A percentile compares a stretch with the other conserved stretches of the same genome.
These are phyloP conservation scores for Drosophila emarginata DNA, from an alignment of 2,888 invertebrate species.

Conservation along the genomic window DNA sequence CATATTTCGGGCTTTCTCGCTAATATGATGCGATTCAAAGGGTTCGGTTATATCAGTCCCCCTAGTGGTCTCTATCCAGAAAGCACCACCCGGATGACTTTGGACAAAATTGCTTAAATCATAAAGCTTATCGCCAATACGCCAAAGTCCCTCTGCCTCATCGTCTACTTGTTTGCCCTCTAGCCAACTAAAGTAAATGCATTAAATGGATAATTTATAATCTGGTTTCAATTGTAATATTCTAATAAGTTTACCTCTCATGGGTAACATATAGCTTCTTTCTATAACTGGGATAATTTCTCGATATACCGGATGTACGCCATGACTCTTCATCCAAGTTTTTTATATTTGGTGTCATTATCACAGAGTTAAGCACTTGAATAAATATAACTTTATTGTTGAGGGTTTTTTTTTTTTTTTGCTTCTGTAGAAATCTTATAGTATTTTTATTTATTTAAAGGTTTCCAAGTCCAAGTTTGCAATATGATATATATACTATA, in stretches of 20 bases:
- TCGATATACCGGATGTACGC: slow-evolving; percentile 75
- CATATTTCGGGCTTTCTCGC: slow-evolving; percentile 84
- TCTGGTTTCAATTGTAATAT: neutral
- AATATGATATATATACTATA: neutral
- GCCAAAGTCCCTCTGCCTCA: slow-evolving; percentile 89
- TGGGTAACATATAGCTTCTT: slow-evolving; percentile 49
- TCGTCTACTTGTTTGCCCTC: slow-evolving; percentile 86
- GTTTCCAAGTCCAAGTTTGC: neutral
- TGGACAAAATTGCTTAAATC: slow-evolving; percentile 90
- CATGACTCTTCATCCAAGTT: slow-evolving; percentile 52
- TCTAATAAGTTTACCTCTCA: slow-evolving; percentile 63
- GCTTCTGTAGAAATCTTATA: neutral
- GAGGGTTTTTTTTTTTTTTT: neutral
- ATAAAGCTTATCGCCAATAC: slow-evolving; percentile 90
- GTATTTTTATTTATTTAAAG: neutral
- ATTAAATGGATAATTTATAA: neutral
- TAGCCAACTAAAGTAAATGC: slow-evolving; percentile 83
- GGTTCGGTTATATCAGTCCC: slow-evolving; percentile 92
- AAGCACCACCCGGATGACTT: slow-evolving; percentile 92
- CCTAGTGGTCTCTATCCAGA: slow-evolving; percentile 88
- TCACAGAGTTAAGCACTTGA: slow-evolving; percentile 14
- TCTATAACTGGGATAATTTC: slow-evolving; percentile 79
- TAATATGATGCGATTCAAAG: slow-evolving; percentile 89
- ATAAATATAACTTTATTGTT: slow-evolving; percentile 7
- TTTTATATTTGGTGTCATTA: slow-evolving; percentile 53